phyloP scores from a whole-genome alignment of 2,113 vertebrate species.

The Mormyrus iriodes region DNA sequence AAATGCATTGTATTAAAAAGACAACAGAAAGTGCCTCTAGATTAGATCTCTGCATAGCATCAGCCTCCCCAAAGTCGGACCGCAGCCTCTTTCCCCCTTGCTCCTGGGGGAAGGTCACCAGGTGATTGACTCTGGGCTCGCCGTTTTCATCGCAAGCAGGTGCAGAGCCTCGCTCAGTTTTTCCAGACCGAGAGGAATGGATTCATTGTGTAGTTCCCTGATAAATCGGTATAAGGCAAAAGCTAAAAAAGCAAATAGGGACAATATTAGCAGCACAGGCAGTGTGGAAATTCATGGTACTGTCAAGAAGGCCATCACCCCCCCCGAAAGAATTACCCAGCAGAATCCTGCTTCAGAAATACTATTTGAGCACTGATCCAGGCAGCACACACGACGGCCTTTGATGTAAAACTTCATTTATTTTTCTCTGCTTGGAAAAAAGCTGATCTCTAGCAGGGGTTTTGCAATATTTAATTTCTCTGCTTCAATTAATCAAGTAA shows the following conservation, averaged over 20 bases:
- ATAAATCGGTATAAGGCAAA: neutral
- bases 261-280: neutral
- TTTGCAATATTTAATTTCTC: neutral
- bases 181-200: neutral
- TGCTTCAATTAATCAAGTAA: neutral
- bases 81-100: neutral
- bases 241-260: neutral
- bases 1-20: neutral
- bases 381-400: neutral
- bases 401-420: slow-evolving; percentile 1
- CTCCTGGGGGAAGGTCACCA: neutral
- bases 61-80: neutral
- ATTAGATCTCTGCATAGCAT: neutral
- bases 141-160: neutral
- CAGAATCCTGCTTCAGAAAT: neutral
- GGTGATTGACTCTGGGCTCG: neutral
- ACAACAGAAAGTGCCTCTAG: neutral
- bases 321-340: neutral
- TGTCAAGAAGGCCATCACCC: neutral
- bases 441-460: neutral
- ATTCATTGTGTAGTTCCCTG: neutral
- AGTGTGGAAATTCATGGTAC: neutral
- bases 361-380: slow-evolving; percentile 8
- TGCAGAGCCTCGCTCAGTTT: neutral
- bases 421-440: slow-evolving; percentile 4